Conservation (phyloP, 2,113 vertebrate species). For the Planiliza haematocheilus region DNA sequence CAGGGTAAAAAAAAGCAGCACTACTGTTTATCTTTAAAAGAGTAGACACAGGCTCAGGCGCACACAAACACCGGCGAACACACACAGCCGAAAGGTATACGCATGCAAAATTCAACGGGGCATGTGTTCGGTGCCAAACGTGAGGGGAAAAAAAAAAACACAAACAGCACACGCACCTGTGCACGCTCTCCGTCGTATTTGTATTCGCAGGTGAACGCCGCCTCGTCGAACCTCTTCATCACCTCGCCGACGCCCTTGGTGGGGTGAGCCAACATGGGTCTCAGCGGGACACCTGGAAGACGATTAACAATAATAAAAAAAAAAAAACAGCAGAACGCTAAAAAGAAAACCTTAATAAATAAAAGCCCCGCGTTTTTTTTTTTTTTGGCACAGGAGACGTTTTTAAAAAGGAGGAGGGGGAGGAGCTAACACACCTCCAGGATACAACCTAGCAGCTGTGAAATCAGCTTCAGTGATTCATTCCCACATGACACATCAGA, state of each 20-base stretch:
- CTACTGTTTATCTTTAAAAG: constrained; percentile 57
- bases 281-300: constrained; percentile 86
- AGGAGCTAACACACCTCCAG: constrained; percentile 13
- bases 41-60: constrained; percentile 14
- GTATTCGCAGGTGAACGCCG: constrained; percentile 93
- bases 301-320: not conserved
- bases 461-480: constrained; percentile 41
- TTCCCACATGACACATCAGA: constrained; percentile 38
- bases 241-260: constrained; percentile 90
- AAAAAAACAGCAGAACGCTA: not conserved
- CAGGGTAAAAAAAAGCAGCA: constrained; percentile 53
- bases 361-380: too few relatives aligned
- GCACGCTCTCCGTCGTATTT: constrained; percentile 94
- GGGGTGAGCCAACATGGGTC: constrained; percentile 94
- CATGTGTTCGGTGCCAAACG: constrained; percentile 56
- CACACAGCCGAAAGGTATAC: constrained; percentile 52
- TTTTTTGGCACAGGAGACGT: not conserved
- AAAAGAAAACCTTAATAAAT: not conserved
- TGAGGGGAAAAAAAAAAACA: constrained; percentile 40
- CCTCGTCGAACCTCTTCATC: constrained; percentile 91
- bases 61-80: constrained; percentile 10
- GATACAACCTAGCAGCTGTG: constrained; percentile 27
- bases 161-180: constrained; percentile 84
- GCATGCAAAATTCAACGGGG: constrained; percentile 59
- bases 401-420: not conserved